Evolutionary conservation across 2,797 vertebrate species (phyloP).

Genomic region (Peromyscus nudipes): DNA sequence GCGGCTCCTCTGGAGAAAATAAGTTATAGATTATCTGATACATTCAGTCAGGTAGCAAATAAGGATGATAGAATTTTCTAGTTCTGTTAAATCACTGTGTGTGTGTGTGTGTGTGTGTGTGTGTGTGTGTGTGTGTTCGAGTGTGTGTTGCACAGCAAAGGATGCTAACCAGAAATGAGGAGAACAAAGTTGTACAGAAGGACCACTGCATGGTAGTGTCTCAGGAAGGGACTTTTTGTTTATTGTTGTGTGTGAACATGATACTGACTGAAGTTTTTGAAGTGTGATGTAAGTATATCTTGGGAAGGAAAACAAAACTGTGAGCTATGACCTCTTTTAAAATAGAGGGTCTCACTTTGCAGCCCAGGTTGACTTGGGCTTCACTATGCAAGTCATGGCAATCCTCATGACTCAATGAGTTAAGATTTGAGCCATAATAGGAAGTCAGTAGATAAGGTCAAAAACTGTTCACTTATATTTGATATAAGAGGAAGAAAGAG

Average conservation of each 20-base stretch:
- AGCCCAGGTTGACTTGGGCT: background rate
- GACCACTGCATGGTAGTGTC: background rate
- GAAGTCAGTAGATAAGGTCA: conserved; percentile 52
- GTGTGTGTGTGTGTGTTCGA: background rate
- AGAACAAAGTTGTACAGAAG: conserved; percentile 6
- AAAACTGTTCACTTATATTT: background rate
- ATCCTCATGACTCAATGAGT: background rate
- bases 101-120: background rate
- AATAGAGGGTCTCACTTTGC: background rate
- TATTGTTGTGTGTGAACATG: conserved; percentile 32
- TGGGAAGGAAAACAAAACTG: conserved; percentile 41
- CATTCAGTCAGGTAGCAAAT: conserved; percentile 42
- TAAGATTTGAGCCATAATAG: background rate
- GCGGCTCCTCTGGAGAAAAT: background rate
- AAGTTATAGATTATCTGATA: conserved; percentile 23
- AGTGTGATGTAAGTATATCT: conserved; percentile 4
- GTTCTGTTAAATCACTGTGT: conserved; percentile 27
- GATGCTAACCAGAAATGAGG: conserved; percentile 25
- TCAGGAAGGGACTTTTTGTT: background rate
- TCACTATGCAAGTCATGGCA: background rate
- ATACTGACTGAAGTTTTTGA: conserved; percentile 55
- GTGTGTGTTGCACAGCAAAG: background rate
- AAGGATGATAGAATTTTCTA: conserved; percentile 10
- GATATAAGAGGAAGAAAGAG: background rate
- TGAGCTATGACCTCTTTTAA: background rate